phyloP scores from a whole-genome alignment of 2,113 vertebrate genomes.

The Azemiops feae region DNA sequence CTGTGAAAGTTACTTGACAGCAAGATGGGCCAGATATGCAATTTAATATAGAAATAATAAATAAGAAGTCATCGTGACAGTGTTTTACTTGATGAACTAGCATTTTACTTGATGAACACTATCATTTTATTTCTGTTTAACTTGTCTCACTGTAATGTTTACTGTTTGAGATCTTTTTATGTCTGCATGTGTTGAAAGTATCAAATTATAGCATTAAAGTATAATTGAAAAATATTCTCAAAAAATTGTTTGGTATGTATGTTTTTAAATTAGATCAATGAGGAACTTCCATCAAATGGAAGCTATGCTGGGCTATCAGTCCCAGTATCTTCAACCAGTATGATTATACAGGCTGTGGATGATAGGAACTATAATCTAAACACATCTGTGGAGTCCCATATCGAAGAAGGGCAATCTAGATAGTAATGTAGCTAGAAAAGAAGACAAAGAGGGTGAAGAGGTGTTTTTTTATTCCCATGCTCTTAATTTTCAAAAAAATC shows the following conservation, averaged over 20 bases:
- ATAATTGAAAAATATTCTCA: neutral
- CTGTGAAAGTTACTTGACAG: neutral
- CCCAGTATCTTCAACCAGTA: neutral
- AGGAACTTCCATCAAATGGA: neutral
- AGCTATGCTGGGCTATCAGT: neutral
- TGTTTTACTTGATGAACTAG: neutral
- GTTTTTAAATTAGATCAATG: conserved; percentile 2
- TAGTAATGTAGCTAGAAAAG: conserved; percentile 48
- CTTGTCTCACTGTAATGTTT: neutral
- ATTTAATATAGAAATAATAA: neutral
- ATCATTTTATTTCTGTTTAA: neutral
- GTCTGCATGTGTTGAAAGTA: neutral
- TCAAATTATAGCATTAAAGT: neutral
- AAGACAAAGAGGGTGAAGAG: conserved; percentile 62
- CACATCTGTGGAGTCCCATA: neutral
- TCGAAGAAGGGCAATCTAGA: neutral
- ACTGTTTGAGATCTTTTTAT: neutral
- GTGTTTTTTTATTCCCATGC: conserved; percentile 66
- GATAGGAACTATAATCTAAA: neutral
- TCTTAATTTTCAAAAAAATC: conserved; percentile 63
- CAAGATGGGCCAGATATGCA: neutral
- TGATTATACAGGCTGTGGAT: neutral
- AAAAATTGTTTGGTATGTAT: neutral
- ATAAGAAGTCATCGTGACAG: neutral
- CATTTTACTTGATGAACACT: neutral